Conservation (phyloP, 2,888 invertebrate genomes). For the Zelleria hepariella region DNA sequence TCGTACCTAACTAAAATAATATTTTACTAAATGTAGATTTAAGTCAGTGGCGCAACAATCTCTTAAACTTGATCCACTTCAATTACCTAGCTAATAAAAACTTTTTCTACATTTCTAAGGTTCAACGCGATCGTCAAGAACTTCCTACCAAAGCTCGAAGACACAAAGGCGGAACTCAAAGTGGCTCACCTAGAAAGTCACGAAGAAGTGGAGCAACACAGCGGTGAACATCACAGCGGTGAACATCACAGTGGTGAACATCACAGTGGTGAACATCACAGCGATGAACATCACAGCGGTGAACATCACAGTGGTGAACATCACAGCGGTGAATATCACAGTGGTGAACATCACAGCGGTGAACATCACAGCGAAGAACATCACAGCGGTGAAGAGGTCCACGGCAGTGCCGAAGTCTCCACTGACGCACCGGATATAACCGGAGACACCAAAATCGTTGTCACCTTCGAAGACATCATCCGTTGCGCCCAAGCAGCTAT, state of each 20-base stretch:
- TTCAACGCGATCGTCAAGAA: slow-evolving; percentile 57
- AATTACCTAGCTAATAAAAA: too few relatives aligned
- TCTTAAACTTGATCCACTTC: too few relatives aligned
- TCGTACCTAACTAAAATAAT: too few relatives aligned
- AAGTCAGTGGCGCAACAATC: too few relatives aligned
- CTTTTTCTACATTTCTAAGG: slow-evolving; percentile 23
- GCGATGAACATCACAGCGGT: not conserved
- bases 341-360: too few relatives aligned
- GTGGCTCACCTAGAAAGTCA: not conserved
- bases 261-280: not conserved
- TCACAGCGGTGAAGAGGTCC: not conserved
- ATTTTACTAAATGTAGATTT: too few relatives aligned
- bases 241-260: not conserved
- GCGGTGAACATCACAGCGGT: not conserved
- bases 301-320: not conserved
- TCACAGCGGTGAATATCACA: too few relatives aligned
- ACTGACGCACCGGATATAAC: not conserved
- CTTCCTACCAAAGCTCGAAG: slow-evolving; percentile 29
- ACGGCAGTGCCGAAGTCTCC: not conserved
- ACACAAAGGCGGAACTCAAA: not conserved
- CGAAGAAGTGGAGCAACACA: not conserved
- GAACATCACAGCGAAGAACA: too few relatives aligned
- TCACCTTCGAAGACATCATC: slow-evolving; percentile 10
- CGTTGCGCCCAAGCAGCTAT: slow-evolving; percentile 26
- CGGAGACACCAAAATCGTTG: not conserved